Evolutionary conservation across 1,140 invertebrate species (phyloP).

Genomic region (Lepeophtheirus salmonis): DNA sequence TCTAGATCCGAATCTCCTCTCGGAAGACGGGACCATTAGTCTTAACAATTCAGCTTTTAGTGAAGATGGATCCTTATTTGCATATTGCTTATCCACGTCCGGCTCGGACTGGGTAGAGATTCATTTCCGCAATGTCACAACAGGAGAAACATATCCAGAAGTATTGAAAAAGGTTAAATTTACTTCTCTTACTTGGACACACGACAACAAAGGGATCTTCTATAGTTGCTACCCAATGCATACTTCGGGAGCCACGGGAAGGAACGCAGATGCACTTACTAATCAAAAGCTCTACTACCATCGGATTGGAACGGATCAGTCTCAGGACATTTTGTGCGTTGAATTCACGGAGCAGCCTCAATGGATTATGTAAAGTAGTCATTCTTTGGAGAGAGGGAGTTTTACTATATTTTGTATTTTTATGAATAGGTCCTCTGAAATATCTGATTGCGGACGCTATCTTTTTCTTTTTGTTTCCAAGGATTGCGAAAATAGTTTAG

Average conservation of each 20-base stretch:
- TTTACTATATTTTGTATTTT: too few species aligned
- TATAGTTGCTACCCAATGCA: constrained; percentile 50
- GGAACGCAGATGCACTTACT: constrained; percentile 39
- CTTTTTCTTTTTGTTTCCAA: constrained; percentile 54
- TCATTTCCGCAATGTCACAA: constrained; percentile 39
- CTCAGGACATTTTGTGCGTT: constrained; percentile 66
- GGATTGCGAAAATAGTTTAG: constrained; percentile 67
- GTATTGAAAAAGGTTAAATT: constrained; percentile 77
- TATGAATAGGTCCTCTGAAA: constrained; percentile 53
- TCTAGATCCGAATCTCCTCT: constrained; percentile 79
- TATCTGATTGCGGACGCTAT: constrained; percentile 81
- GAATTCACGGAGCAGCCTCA: constrained; percentile 81
- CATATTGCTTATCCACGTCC: constrained; percentile 72
- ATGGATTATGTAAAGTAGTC: constrained; percentile 67
- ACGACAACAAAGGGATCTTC: constrained; percentile 48
- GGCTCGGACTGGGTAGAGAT: constrained; percentile 92
- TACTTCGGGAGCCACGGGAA: constrained; percentile 66
- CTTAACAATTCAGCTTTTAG: constrained; percentile 60
- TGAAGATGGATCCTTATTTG: constrained; percentile 69
- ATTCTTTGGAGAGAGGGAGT: too few species aligned
- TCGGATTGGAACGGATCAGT: constrained; percentile 58
- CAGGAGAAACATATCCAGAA: constrained; percentile 64
- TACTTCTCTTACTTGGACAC: constrained; percentile 74
- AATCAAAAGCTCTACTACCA: constrained; percentile 93
- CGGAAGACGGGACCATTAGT: constrained; percentile 78